Evolutionary conservation across 2,888 invertebrate species (phyloP), one percentile per base, ranked within the genome.

Genomic region (Mesochorus sp.): DNA sequence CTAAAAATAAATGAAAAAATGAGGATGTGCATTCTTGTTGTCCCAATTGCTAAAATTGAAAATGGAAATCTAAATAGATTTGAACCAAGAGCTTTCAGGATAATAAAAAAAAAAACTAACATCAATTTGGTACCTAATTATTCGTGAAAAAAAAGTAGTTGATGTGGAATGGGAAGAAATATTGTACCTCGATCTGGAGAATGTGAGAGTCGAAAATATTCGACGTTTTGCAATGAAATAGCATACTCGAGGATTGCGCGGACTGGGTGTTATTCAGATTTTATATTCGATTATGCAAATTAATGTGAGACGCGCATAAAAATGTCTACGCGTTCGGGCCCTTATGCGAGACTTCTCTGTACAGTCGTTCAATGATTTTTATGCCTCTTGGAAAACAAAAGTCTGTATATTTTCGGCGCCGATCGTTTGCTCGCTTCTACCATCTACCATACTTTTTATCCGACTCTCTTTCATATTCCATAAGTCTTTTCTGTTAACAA

Each of bases 201-300:
- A 59, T 10, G 55, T 31, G 17, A 21, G 42, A 31, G n/a, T 14
- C 5, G 26, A 28, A 37, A 14, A 24, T n/a, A 17, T 55, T 55
- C 71, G 49, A 55, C 31, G 72, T 26, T 28, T 34, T 49, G 49
- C 79, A 51, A 70, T 76, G 76, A 64, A 64, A 66, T 80, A 73
- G 73, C 61, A 61, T 53, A 74, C 12, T 42, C 39, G 24, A 21
- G 39, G 34, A 47, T 44, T 28, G 64, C 59, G 74, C 53, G 75
- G 78, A 72, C 72, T 76, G 67, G 85, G 82, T 83, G 84, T 86
- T 89, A 88, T 89, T 89, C 88, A 89, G 84, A 89, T 89, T 89
- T 86, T 86, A 89, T 88, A 89, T 89, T 89, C 89, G 89, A 89
- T 89, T 89, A 89, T 89, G 89, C 87, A 89, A 89, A 89, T 89